Conservation (phyloP, 2,888 invertebrate genomes). For the Scaptomyza caliginosa region DNA sequence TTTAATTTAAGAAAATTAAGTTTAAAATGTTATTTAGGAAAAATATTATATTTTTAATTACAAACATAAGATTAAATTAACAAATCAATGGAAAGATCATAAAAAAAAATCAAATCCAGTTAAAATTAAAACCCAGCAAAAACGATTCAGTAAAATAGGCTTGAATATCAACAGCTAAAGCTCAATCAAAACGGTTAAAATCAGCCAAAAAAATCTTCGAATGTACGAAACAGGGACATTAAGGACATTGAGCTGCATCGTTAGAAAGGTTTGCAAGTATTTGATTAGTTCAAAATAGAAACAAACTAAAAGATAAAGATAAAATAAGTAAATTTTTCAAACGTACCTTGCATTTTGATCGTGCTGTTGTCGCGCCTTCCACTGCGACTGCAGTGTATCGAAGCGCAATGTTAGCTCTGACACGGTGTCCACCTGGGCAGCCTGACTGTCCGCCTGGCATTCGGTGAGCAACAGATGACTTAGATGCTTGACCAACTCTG, state of each 20-base stretch:
- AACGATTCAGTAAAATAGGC: background rate
- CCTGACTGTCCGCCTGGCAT: constrained; percentile 88
- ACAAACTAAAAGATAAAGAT: background rate
- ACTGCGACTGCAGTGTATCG: constrained; percentile 88
- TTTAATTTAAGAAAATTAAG: background rate
- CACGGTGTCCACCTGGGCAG: constrained; percentile 88
- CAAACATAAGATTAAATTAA: background rate
- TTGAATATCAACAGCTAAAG: background rate
- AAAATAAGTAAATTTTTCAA: background rate
- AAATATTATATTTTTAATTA: background rate
- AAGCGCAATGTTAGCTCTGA: constrained; percentile 88
- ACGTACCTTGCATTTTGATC: constrained; percentile 91
- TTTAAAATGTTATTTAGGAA: too few species aligned
- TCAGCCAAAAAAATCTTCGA: constrained; percentile 15
- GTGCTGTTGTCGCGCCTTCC: constrained; percentile 90
- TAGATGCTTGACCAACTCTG: constrained; percentile 92
- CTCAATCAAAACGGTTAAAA: constrained; percentile 1
- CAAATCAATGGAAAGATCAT: background rate
- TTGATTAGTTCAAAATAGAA: constrained; percentile 15
- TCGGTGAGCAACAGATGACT: constrained; percentile 90
- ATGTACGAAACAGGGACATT: constrained; percentile 4
- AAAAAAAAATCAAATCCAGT: constrained; percentile 4
- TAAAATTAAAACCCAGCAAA: background rate
- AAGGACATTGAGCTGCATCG: constrained; percentile 18
- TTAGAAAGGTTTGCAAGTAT: constrained; percentile 43